These are phyloP conservation scores for Poecilus cupreus DNA, from an alignment of 2,888 invertebrate genomes.

Conservation along the genomic window DNA sequence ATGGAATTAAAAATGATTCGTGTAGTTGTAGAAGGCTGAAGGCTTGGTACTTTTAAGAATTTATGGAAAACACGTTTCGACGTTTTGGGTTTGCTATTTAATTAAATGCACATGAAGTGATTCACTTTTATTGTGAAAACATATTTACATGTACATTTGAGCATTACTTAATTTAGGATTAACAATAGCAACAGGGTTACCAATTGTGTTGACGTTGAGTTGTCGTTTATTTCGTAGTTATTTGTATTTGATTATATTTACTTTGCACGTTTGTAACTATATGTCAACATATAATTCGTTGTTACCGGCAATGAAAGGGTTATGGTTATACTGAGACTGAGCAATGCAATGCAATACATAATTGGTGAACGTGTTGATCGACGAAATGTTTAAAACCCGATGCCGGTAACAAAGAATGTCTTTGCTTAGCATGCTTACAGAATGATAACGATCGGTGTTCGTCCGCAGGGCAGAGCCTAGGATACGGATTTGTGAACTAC, in stretches of 20 bases:
- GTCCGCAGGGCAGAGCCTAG: constrained; percentile 93
- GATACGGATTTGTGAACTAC: constrained; percentile 99
- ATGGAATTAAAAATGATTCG: too few relatives aligned
- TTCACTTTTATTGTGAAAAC: too few relatives aligned
- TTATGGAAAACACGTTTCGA: too few relatives aligned
- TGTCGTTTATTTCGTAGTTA: neutral
- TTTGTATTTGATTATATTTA: neutral
- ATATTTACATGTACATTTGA: neutral
- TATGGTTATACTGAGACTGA: neutral
- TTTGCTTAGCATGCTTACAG: constrained; percentile 57
- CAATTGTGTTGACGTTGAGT: neutral
- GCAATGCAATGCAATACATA: neutral
- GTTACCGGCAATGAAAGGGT: constrained; percentile 38
- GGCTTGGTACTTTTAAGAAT: too few relatives aligned
- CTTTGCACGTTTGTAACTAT: constrained; percentile 3
- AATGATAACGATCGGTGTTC: constrained; percentile 57
- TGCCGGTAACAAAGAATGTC: constrained; percentile 51
- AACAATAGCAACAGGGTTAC: neutral
- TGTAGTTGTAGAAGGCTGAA: too few relatives aligned
- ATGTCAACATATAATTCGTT: constrained; percentile 26
- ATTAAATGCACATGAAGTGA: too few relatives aligned
- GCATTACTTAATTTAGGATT: neutral
- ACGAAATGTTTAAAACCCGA: constrained; percentile 2
- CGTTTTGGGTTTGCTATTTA: too few relatives aligned
- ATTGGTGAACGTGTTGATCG: constrained; percentile 2